Percentiles rank a stretch among this genome's conserved stretches.
Evolutionary conservation across 2,113 vertebrate species (phyloP).

Genomic region (Percopsis transmontana): DNA sequence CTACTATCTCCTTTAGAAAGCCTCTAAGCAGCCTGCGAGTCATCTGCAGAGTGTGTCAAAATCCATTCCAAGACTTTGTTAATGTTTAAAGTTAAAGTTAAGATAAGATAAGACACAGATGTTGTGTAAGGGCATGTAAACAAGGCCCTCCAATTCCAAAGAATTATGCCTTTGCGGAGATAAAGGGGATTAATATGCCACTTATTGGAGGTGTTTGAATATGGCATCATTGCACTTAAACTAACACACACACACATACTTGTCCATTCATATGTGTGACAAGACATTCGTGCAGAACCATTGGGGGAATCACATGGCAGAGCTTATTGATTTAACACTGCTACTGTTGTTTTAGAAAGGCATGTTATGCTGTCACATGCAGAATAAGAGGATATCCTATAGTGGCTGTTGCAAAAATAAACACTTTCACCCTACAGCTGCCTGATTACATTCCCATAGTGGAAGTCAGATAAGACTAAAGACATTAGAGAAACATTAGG

Average conservation of each 20-base stretch:
- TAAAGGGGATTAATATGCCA: not conserved
- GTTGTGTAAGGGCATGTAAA: too few relatives aligned
- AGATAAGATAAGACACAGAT: not conserved
- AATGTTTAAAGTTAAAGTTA: slow-evolving; percentile 50
- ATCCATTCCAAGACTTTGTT: slow-evolving; percentile 33
- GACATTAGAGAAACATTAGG: slow-evolving; percentile 60
- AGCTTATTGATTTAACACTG: not conserved
- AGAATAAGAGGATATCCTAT: slow-evolving; percentile 64
- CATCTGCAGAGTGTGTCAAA: not conserved
- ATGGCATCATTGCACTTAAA: not conserved
- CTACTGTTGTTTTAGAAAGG: not conserved
- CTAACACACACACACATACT: too few relatives aligned
- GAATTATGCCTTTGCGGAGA: slow-evolving; percentile 4
- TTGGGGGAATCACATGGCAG: not conserved
- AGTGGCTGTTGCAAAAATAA: slow-evolving; percentile 51
- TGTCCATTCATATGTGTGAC: not conserved
- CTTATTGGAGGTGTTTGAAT: not conserved
- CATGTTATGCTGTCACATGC: slow-evolving; percentile 8
- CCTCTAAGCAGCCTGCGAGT: not conserved
- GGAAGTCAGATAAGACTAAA: slow-evolving; percentile 73
- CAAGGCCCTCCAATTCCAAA: not conserved
- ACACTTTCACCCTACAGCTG: slow-evolving; percentile 48
- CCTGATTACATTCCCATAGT: slow-evolving; percentile 55
- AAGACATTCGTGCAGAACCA: not conserved
- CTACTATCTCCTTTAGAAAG: slow-evolving; percentile 4